phyloP scores from a whole-genome alignment of 2,888 invertebrate genomes.

The Cheilosia pagana region DNA sequence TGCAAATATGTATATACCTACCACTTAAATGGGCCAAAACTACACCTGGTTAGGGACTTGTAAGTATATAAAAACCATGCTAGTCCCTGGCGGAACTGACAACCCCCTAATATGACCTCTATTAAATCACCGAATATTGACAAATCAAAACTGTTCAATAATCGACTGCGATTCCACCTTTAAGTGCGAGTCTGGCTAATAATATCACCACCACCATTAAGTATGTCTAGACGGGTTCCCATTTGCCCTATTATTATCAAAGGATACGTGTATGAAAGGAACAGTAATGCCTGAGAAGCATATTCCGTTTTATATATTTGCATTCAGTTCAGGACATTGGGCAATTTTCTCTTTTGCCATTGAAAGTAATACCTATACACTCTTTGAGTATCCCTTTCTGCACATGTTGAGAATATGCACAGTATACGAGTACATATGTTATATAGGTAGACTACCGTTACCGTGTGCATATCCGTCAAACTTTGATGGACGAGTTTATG shows the following conservation, averaged over 20 bases:
- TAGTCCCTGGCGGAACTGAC: background rate
- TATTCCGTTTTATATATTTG: conserved; percentile 32
- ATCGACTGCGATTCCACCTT: conserved; percentile 29
- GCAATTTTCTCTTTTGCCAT: conserved; percentile 34
- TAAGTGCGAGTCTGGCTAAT: conserved; percentile 19
- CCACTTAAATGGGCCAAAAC: background rate
- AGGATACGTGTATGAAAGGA: conserved; percentile 6
- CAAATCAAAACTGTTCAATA: background rate
- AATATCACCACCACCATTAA: conserved; percentile 30
- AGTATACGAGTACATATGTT: background rate
- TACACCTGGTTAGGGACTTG: background rate
- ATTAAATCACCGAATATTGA: background rate
- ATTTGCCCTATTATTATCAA: conserved; percentile 37
- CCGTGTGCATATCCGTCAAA: conserved; percentile 7
- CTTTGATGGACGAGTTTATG: conserved; percentile 27
- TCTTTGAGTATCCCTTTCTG: conserved; percentile 31
- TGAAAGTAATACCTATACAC: conserved; percentile 28
- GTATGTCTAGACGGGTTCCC: conserved; percentile 49
- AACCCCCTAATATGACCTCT: too few relatives aligned
- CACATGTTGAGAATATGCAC: conserved; percentile 16
- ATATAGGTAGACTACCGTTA: background rate
- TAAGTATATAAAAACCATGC: background rate
- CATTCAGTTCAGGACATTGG: conserved; percentile 53
- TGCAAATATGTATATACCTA: background rate
- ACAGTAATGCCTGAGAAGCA: conserved; percentile 17